phyloP scores from a whole-genome alignment of 2,888 invertebrate species.

The Strigamia transsilvanica region DNA sequence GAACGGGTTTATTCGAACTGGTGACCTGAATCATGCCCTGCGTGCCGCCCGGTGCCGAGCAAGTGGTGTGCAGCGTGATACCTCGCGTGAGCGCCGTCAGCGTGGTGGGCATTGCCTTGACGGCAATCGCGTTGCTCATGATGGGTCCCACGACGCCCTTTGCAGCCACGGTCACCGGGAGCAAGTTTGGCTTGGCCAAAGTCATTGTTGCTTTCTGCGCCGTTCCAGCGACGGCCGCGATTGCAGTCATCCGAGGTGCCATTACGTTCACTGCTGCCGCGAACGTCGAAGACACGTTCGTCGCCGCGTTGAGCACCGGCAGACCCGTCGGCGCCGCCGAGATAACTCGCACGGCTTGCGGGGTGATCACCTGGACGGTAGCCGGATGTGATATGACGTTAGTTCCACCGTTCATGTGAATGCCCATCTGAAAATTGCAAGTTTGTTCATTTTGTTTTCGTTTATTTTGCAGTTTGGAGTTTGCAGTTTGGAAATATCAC shows the following conservation, averaged over 20 bases:
- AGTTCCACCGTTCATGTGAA: constrained; percentile 48
- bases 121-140: neutral
- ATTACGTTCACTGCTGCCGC: neutral
- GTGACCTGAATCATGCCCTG: constrained; percentile 46
- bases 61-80: constrained; percentile 34
- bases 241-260: neutral
- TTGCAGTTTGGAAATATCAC: neutral
- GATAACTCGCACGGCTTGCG: constrained; percentile 41
- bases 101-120: constrained; percentile 21
- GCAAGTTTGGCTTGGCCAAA: constrained; percentile 23
- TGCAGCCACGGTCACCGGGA: constrained; percentile 36
- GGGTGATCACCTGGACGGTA: constrained; percentile 44
- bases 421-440: constrained; percentile 36
- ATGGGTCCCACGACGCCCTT: neutral
- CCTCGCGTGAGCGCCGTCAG: neutral
- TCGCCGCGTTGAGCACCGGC: neutral
- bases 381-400: constrained; percentile 48
- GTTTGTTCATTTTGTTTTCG: no score
- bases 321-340: constrained; percentile 40
- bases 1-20: neutral
- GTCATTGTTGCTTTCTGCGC: constrained; percentile 17
- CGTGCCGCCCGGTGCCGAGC: constrained; percentile 4
- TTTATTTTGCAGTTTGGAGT: no score
- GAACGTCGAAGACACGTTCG: neutral
- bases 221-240: neutral